These are phyloP conservation scores for Dicrostonyx torquatus DNA, from an alignment of 2,797 vertebrate genomes.

Conservation along the genomic window DNA sequence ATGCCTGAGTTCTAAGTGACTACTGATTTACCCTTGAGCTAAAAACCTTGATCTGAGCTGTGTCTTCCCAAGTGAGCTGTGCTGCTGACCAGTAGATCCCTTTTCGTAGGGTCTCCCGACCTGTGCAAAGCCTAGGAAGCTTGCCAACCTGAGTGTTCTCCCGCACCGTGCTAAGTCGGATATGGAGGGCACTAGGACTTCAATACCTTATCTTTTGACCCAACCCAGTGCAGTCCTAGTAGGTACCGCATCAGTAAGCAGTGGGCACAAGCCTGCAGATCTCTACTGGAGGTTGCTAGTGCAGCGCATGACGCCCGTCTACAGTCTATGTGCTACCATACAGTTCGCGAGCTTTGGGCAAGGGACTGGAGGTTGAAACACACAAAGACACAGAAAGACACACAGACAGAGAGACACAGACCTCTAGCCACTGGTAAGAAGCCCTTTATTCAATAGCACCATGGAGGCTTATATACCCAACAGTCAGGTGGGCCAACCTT, in stretches of 20 bases:
- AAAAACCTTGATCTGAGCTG: neutral
- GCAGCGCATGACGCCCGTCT: too few species aligned
- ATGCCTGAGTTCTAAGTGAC: neutral
- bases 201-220: neutral
- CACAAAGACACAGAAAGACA: too few species aligned
- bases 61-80: neutral
- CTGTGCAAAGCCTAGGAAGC: neutral
- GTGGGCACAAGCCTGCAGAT: neutral
- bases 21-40: neutral
- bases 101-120: neutral
- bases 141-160: neutral
- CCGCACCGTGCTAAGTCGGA: neutral
- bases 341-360: too few species aligned
- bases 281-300: neutral
- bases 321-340: too few species aligned
- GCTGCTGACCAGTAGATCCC: too few species aligned
- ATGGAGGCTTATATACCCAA: too few species aligned
- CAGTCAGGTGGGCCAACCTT: too few species aligned
- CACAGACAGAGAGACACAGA: too few species aligned
- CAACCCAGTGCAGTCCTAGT: neutral
- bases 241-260: neutral
- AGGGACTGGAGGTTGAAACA: too few species aligned
- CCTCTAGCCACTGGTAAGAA: too few species aligned
- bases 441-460: too few species aligned
- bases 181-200: neutral